These are phyloP conservation scores for Ricordea florida DNA, from an alignment of 92 coral and sea anemone species.

Conservation along the genomic window DNA sequence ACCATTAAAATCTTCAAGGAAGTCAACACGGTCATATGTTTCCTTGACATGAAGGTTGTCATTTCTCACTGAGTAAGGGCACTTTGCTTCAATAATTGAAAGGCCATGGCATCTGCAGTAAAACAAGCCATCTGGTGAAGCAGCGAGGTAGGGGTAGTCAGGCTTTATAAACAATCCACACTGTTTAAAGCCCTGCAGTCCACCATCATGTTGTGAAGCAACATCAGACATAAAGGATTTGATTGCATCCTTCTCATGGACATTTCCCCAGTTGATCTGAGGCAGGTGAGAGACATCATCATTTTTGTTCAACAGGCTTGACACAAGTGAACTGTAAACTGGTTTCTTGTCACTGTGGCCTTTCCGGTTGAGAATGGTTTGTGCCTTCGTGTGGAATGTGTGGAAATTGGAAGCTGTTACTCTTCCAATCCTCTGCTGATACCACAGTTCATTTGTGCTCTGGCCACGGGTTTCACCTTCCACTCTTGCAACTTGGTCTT, in stretches of 20 bases:
- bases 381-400: slow-evolving; percentile 48
- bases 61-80: slow-evolving; percentile 39
- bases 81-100: slow-evolving; percentile 28
- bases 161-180: too few relatives aligned
- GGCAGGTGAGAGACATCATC: slow-evolving; percentile 53
- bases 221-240: slow-evolving; percentile 56
- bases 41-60: slow-evolving; percentile 38
- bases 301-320: slow-evolving; percentile 40
- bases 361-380: slow-evolving; percentile 25
- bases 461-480: slow-evolving; percentile 62
- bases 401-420: slow-evolving; percentile 61
- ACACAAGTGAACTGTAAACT: too few relatives aligned
- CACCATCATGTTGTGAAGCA: slow-evolving; percentile 63
- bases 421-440: slow-evolving; percentile 53
- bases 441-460: slow-evolving; percentile 43
- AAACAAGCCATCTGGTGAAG: too few relatives aligned
- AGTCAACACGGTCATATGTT: slow-evolving; percentile 25
- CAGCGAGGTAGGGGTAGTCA: too few relatives aligned
- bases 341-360: too few relatives aligned
- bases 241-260: slow-evolving; percentile 60
- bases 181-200: too few relatives aligned
- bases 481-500: slow-evolving; percentile 50
- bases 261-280: slow-evolving; percentile 51
- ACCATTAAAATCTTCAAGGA: slow-evolving; percentile 62
- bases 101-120: slow-evolving; percentile 37